Conservation (phyloP, 2,888 invertebrate species). For the Chymomyza procnemis region DNA sequence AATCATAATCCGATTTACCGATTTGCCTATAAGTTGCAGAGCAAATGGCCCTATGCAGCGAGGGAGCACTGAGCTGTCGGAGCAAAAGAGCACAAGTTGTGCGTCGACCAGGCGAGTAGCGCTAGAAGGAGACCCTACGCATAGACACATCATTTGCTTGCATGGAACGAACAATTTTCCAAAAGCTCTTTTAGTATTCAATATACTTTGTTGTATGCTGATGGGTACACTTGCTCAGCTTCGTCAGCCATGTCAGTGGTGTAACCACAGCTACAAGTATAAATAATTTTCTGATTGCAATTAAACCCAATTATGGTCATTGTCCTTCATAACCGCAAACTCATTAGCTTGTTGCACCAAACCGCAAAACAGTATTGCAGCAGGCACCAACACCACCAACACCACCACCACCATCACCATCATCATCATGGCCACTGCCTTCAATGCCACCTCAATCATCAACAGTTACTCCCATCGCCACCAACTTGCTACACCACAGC, state of each 20-base stretch:
- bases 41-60: neutral
- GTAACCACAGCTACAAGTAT: constrained; percentile 59
- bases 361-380: constrained; percentile 59
- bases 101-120: too few relatives aligned
- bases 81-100: neutral
- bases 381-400: constrained; percentile 13
- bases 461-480: constrained; percentile 20
- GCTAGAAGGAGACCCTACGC: neutral
- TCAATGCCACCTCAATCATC: constrained; percentile 35
- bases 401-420: constrained; percentile 16
- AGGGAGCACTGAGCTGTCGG: neutral
- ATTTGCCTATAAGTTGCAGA: neutral
- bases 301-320: constrained; percentile 70
- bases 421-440: constrained; percentile 4
- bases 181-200: neutral
- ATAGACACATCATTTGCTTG: neutral
- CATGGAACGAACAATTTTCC: neutral
- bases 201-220: neutral
- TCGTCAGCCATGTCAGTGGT: neutral
- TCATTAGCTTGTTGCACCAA: constrained; percentile 68
- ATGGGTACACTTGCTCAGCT: neutral
- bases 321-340: constrained; percentile 63
- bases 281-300: constrained; percentile 68
- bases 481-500: too few relatives aligned
- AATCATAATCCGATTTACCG: neutral